Percentiles rank a stretch among this genome's conserved stretches.
Conservation (phyloP, 2,113 vertebrate genomes). For the Sula dactylatra region DNA sequence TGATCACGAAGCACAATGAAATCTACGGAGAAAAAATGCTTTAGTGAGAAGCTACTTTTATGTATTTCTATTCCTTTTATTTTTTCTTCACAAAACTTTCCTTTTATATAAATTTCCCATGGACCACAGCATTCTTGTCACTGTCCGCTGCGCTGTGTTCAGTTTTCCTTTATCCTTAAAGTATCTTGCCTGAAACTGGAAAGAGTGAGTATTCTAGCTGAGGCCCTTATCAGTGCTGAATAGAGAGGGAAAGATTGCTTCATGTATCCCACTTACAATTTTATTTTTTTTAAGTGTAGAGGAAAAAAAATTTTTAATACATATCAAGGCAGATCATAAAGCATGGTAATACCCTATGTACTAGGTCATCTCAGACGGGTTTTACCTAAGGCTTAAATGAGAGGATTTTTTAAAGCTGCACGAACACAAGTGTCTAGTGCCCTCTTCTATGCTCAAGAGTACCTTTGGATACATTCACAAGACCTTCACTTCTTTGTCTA, state of each 20-base stretch:
- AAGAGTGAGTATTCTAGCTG: background rate
- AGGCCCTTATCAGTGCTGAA: background rate
- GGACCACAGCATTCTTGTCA: background rate
- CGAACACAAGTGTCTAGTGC: background rate
- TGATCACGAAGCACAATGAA: background rate
- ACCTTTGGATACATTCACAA: background rate
- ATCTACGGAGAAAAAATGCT: background rate
- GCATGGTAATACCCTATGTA: background rate
- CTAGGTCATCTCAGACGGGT: background rate
- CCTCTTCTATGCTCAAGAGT: background rate
- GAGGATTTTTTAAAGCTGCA: background rate
- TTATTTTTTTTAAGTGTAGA: background rate
- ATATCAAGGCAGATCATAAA: background rate
- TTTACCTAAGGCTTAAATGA: background rate
- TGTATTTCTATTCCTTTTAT: background rate
- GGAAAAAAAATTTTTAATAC: background rate
- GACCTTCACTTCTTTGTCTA: background rate
- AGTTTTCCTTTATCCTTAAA: constrained; percentile 4
- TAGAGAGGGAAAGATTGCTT: background rate
- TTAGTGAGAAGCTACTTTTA: background rate
- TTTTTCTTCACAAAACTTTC: background rate
- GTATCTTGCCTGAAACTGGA: background rate
- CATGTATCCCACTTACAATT: background rate
- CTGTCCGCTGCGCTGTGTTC: background rate
- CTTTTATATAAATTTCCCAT: background rate